Evolutionary conservation across 2,113 vertebrate genomes (phyloP).

Genomic region (Leuciscus idus): DNA sequence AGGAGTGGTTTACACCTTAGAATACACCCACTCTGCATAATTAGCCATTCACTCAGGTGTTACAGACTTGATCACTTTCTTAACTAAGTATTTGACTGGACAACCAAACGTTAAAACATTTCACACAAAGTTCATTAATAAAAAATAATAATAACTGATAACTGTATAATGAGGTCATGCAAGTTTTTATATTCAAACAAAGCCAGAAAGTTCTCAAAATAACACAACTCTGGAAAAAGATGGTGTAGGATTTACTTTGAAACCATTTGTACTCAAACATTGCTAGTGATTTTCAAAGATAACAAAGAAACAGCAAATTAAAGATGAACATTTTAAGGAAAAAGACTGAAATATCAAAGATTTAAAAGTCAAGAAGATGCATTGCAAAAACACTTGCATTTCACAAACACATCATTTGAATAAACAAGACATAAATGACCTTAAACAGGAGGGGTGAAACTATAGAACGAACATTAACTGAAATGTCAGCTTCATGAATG

Average conservation of each 20-base stretch:
- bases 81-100: background rate
- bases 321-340: too few species aligned
- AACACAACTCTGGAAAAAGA: too few species aligned
- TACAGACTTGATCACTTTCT: background rate
- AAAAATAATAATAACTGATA: background rate
- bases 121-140: background rate
- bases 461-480: slow-evolving; percentile 47
- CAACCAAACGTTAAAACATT: background rate
- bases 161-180: background rate
- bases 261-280: too few species aligned
- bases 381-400: slow-evolving; percentile 44
- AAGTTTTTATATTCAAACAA: background rate
- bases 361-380: slow-evolving; percentile 39
- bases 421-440: slow-evolving; percentile 44
- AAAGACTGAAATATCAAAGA: too few species aligned
- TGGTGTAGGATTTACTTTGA: too few species aligned
- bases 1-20: too few species aligned
- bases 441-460: slow-evolving; percentile 26
- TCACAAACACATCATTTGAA: slow-evolving; percentile 20
- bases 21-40: too few species aligned
- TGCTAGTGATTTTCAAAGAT: too few species aligned
- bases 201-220: background rate
- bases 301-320: too few species aligned
- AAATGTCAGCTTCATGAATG: slow-evolving; percentile 38
- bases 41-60: too few species aligned